A percentile compares a stretch with the other conserved stretches of the same genome.
Conservation (phyloP, 2,797 vertebrate genomes). For the Prionace glauca region DNA sequence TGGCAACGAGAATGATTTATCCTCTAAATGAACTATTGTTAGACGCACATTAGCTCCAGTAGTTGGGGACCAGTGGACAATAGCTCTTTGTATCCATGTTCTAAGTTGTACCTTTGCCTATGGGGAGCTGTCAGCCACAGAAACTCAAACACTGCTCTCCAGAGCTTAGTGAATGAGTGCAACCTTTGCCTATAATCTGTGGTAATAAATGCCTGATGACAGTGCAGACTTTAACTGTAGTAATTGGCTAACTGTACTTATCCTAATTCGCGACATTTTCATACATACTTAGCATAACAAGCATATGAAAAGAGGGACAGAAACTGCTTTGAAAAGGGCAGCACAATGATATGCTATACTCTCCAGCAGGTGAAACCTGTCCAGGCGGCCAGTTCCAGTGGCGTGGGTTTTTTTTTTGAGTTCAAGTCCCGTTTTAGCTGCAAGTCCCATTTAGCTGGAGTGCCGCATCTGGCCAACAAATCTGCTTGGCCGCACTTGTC, state of each 20-base stretch:
- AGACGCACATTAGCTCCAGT: slow-evolving; percentile 56
- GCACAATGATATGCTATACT: background rate
- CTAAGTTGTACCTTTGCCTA: slow-evolving; percentile 53
- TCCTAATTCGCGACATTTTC: slow-evolving; percentile 43
- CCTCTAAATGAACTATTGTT: slow-evolving; percentile 54
- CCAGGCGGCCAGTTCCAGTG: background rate
- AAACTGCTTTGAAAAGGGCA: background rate
- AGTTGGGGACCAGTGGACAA: slow-evolving; percentile 52
- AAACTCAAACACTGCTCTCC: background rate
- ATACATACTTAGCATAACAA: slow-evolving; percentile 45
- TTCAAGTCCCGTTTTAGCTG: background rate
- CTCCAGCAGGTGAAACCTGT: background rate
- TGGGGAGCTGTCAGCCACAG: slow-evolving; percentile 40
- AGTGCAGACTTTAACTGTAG: background rate
- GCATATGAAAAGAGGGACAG: background rate
- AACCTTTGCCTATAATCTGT: slow-evolving; percentile 40
- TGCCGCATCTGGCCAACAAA: background rate
- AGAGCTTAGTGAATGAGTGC: background rate
- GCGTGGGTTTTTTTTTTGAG: background rate
- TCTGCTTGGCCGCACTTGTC: background rate
- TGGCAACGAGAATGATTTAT: slow-evolving; percentile 55
- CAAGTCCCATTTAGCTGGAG: background rate
- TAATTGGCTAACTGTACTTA: slow-evolving; percentile 40
- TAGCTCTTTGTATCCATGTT: slow-evolving; percentile 55
- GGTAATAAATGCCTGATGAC: slow-evolving; percentile 50